Base-by-base conservation (phyloP, 2,113 vertebrate species). In the Dinomys branickii region DNA sequence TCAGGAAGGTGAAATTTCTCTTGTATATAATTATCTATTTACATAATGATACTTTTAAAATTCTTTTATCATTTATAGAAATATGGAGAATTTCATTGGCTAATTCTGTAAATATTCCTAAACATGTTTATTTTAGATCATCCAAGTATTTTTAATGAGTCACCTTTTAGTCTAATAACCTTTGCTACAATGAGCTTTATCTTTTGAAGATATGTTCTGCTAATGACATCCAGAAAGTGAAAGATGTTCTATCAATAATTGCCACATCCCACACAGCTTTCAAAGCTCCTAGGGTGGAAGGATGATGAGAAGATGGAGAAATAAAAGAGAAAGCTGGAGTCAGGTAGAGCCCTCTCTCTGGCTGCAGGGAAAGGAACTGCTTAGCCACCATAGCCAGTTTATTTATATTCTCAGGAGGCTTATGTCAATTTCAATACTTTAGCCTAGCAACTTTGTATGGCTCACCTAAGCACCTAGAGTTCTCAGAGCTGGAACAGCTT, bases 91-190 rank as follows among this genome's bases (percentile, higher is more conserved):
- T 84, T 95, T 88, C 19, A 71, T 12, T 90, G 26, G 14, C 41
- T 87, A 91, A 87, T 77, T 94, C 24, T 52, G 52, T 67, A 69
- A 75, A 67, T 84, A 38, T 94, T 95, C 47, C 35, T 63, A n/a
- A 91, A 47, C 78, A 61, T 63, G 61, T 4, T 75, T 12, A 73
- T 84, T 90, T 90, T 92, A 7, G 9, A 47, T 71, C 30, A 73
- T 52, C 78, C 9, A 83, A 28, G 56, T 71, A 47, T 71, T 87
- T 89, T 96, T 56, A 95, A 14, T 41, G 10, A 24, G 78, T 10
- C 30, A 59, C 38, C 30, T 44, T 81, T 92, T 84, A 87, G 22
- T 84, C 20, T 94, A 73, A 90, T 63, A 83, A 78, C 59, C 17
- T 90, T 93, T 91, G 94, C 69, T 82, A 7, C 52, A 83, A 28